Base-by-base conservation (phyloP, 2,888 invertebrate genomes). In the Parnassius smintheus region DNA sequence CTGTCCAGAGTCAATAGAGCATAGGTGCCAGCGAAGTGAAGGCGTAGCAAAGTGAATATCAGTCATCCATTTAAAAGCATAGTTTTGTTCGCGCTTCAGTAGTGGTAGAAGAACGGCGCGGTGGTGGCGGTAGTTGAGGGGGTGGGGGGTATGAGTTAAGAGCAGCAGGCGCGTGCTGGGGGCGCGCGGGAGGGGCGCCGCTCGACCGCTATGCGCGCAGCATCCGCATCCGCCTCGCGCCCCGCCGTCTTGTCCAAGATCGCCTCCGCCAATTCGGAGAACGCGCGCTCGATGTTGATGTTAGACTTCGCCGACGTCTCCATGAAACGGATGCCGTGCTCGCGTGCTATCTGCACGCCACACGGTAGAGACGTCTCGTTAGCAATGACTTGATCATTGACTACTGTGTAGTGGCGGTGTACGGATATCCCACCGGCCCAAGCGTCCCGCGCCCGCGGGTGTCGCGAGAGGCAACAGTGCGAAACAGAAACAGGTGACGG, bases 291-390 rank as follows among this genome's bases (percentile, higher is more conserved):
- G 80, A 99, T 98, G 92, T 99, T 99, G 79, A 98, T 96, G 90
- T 98, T 98, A 63, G 97, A 96, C 93, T 99, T 99, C 68, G 99
- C 99, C 69, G 98, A 98, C 64, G 99, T 99, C 93, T 99, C 99
- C 96, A 98, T 96, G 93, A 99, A 99, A 71, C 97, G 94, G 85
- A 99, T 98, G 75, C 96, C 94, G 92, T 99, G 98, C 92, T 99
- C 98, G 78, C 96, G 94, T 51, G 98, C 98, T 92, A 99, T 98
- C 98, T 98, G 88, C 57, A 18, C 42, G 18, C 18, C 1, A 35
- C 10, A 13, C 45, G 11, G 2, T 9, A 35, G n/a, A 2, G 18
- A 8, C 50, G 7, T 35, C 7, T 35, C 35, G 7, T 35, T 35
- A 35, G 7, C 3, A 7, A 35, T 4, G 35, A 35, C 4, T 7